phyloP scores from a whole-genome alignment of 2,113 vertebrate species.

The Redunca redunca region DNA sequence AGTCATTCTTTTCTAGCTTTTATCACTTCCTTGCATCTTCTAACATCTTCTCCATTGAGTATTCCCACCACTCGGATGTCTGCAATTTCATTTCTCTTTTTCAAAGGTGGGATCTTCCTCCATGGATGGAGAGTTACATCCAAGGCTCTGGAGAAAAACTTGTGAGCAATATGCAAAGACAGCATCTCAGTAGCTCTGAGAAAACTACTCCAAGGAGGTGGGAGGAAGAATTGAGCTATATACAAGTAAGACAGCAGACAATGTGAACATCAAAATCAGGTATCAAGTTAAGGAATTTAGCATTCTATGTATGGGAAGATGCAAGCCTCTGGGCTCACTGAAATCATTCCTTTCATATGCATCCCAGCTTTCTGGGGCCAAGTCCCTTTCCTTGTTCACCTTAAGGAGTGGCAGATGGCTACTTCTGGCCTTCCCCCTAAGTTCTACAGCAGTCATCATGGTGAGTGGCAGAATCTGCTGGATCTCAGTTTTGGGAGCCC shows the following conservation, averaged over 20 bases:
- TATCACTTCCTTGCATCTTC: neutral
- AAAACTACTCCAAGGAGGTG: neutral
- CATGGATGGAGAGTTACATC: neutral
- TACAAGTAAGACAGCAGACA: neutral
- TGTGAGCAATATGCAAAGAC: neutral
- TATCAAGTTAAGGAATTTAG: neutral
- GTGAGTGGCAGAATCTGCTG: neutral
- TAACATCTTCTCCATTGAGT: neutral
- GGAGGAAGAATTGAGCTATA: neutral
- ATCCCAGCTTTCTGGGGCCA: neutral
- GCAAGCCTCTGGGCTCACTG: neutral
- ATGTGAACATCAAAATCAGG: neutral
- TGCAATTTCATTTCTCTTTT: neutral
- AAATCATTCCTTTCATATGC: neutral
- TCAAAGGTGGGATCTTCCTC: neutral
- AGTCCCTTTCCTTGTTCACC: neutral
- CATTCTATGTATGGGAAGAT: neutral
- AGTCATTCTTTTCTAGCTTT: neutral
- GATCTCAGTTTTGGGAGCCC: neutral
- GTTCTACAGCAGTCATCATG: neutral
- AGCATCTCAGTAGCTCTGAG: neutral
- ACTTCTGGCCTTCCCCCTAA: neutral
- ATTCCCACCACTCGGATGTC: neutral
- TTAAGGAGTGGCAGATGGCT: neutral
- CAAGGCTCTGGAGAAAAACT: neutral